Conservation (phyloP, 2,888 invertebrate genomes). For the Agonopterix subpropinquella region DNA sequence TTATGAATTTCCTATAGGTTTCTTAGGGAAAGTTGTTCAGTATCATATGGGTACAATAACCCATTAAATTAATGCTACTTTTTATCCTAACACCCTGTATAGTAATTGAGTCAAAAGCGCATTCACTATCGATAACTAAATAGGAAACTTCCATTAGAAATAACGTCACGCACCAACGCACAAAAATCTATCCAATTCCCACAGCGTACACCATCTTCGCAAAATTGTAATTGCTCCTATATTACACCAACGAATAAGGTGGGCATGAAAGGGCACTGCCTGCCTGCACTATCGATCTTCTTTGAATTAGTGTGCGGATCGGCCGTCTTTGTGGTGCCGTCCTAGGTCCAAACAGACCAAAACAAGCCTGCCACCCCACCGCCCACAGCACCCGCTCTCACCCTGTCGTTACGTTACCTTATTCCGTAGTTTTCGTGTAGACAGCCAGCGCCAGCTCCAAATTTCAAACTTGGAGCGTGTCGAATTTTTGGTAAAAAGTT, state of each 20-base stretch:
- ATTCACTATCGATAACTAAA: too few relatives aligned
- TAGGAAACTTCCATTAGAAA: too few relatives aligned
- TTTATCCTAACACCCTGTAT: too few relatives aligned
- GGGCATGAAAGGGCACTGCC: slow-evolving; percentile 62
- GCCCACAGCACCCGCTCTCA: slow-evolving; percentile 29
- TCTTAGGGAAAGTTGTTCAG: too few relatives aligned
- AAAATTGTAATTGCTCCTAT: slow-evolving; percentile 17
- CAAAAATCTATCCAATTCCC: too few relatives aligned
- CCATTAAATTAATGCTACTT: too few relatives aligned
- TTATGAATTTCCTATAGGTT: too few relatives aligned
- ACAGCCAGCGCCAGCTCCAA: slow-evolving; percentile 27
- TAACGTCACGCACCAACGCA: too few relatives aligned
- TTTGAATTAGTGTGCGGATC: slow-evolving; percentile 75
- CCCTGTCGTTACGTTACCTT: slow-evolving; percentile 59
- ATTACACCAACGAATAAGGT: slow-evolving; percentile 24
- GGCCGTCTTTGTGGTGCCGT: slow-evolving; percentile 72
- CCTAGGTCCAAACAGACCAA: slow-evolving; percentile 74
- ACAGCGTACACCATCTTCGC: too few relatives aligned
- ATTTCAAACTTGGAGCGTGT: slow-evolving; percentile 5
- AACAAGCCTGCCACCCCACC: slow-evolving; percentile 56
- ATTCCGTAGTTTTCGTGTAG: slow-evolving; percentile 40
- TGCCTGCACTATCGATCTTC: slow-evolving; percentile 73
- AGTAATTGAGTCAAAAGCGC: too few relatives aligned
- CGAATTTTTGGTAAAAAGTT: not conserved
- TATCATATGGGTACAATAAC: too few relatives aligned